Percentiles rank a stretch among this genome's conserved stretches.
phyloP scores from a whole-genome alignment of 2,113 vertebrate species.

The Vombatus ursinus region DNA sequence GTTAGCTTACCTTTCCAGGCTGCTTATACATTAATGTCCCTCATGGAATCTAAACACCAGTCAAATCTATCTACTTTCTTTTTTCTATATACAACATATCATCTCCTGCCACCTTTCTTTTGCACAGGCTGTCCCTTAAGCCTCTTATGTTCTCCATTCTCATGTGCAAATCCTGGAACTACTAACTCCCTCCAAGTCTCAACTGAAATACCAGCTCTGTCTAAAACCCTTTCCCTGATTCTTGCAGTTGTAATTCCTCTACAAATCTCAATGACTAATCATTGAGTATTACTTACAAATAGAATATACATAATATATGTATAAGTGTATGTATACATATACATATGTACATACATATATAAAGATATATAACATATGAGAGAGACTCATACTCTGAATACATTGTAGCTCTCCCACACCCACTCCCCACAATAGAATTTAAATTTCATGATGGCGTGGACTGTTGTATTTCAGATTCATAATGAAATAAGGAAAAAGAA shows the following conservation, averaged over 20 bases:
- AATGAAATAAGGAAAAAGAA: neutral
- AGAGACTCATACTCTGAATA: neutral
- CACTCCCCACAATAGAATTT: neutral
- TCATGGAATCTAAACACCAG: neutral
- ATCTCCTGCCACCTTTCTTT: neutral
- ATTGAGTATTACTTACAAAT: neutral
- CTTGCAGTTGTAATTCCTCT: neutral
- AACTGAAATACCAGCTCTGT: neutral
- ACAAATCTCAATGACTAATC: neutral
- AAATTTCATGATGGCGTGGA: neutral
- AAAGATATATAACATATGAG: no score
- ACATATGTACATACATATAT: no score
- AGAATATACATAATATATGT: neutral
- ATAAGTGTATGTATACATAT: no score
- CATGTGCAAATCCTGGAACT: neutral
- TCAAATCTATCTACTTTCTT: neutral
- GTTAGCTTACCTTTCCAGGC: neutral
- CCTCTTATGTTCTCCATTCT: neutral
- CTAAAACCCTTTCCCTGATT: neutral
- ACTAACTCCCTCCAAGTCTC: neutral
- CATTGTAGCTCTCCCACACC: neutral
- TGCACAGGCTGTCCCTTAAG: neutral
- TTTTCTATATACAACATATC: neutral
- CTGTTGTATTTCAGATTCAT: neutral
- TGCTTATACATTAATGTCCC: neutral